Conservation (phyloP, 1,140 invertebrate genomes). For the Streblospio benedicti region DNA sequence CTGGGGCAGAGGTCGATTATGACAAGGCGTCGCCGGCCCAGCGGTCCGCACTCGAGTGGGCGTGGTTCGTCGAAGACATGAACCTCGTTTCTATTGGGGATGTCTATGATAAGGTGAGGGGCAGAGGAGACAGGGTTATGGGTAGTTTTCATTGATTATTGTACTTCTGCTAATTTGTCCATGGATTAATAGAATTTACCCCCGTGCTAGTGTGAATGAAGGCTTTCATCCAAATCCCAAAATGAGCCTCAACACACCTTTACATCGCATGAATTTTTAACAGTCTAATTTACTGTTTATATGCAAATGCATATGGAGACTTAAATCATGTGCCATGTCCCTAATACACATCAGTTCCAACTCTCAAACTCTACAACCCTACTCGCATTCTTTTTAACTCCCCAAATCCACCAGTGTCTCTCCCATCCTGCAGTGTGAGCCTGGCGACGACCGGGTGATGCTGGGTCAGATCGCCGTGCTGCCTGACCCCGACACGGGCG, state of each 20-base stretch:
- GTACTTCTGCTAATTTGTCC: background rate
- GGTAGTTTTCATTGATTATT: background rate
- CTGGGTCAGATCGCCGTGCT: conserved; percentile 24
- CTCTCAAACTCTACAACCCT: background rate
- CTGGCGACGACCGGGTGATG: conserved; percentile 19
- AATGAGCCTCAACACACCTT: background rate
- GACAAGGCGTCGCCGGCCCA: background rate
- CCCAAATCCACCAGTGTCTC: background rate
- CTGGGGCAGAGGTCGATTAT: conserved; percentile 6
- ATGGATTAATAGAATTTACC: background rate
- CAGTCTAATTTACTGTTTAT: background rate
- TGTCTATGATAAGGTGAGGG: conserved; percentile 27
- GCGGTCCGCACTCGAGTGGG: conserved; percentile 14
- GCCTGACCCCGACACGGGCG: conserved; percentile 23
- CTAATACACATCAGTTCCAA: background rate
- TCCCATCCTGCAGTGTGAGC: background rate
- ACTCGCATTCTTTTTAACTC: background rate
- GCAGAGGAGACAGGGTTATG: background rate
- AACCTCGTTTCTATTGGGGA: conserved; percentile 27
- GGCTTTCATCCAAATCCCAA: background rate
- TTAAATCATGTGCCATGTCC: background rate
- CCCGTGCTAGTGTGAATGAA: background rate
- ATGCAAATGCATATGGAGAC: background rate
- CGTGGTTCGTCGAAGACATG: conserved; percentile 21
- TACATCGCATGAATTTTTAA: background rate